Evolutionary conservation across 2,797 vertebrate species (phyloP).

Genomic region (Distichodus sexfasciatus): DNA sequence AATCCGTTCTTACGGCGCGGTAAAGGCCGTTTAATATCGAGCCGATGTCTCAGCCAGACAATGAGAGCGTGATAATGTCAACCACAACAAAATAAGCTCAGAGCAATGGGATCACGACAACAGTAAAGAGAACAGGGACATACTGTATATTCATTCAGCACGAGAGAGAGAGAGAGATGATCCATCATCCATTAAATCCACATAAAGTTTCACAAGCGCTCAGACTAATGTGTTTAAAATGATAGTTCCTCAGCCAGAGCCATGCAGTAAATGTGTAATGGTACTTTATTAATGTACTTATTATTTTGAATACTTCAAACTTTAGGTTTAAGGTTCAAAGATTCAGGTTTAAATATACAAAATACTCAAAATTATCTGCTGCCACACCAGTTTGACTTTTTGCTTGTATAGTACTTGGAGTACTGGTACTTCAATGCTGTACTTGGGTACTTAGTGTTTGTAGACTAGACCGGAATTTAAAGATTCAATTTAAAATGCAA

Average conservation of each 20-base stretch:
- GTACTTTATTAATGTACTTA: too few species aligned
- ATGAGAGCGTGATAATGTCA: slow-evolving; percentile 34
- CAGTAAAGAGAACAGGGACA: slow-evolving; percentile 15
- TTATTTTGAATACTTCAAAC: too few species aligned
- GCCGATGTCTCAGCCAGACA: slow-evolving; percentile 31
- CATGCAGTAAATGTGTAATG: too few species aligned
- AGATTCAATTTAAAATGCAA: too few species aligned
- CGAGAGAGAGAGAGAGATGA: background rate
- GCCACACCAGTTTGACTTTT: too few species aligned
- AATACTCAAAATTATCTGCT: too few species aligned
- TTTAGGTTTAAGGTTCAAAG: too few species aligned
- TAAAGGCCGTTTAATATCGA: slow-evolving; percentile 37
- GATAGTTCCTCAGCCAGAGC: background rate
- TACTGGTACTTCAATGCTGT: too few species aligned
- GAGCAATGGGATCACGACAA: slow-evolving; percentile 28
- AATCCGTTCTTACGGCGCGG: slow-evolving; percentile 32
- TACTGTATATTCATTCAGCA: background rate
- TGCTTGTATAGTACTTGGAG: too few species aligned
- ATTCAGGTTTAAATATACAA: too few species aligned
- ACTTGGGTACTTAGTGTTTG: too few species aligned
- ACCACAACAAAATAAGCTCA: slow-evolving; percentile 38
- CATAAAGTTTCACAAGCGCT: slow-evolving; percentile 10
- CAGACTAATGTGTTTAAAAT: slow-evolving; percentile 24
- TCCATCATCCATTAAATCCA: slow-evolving; percentile 24
- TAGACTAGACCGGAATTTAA: too few species aligned